A percentile compares a stretch with the other conserved stretches of the same genome.
phyloP scores from a whole-genome alignment of 2,113 vertebrate genomes.

The Tragelaphus imberbis region DNA sequence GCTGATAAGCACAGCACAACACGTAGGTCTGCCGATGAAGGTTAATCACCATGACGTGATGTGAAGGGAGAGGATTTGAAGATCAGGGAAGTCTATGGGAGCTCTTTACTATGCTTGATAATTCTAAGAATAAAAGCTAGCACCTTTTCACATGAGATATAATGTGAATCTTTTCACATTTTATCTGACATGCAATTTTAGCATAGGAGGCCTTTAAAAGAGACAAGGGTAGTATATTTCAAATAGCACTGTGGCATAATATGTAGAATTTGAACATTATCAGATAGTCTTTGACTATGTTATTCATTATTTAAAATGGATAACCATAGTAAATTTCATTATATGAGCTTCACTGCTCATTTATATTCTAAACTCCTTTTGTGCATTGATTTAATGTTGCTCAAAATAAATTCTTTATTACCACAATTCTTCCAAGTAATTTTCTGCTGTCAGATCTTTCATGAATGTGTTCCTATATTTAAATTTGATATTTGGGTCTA shows the following conservation, averaged over 20 bases:
- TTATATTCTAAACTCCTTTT: not conserved
- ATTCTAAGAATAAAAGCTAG: not conserved
- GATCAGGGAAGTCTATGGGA: not conserved
- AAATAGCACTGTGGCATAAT: not conserved
- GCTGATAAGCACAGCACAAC: not conserved
- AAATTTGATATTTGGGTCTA: not conserved
- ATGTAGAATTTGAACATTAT: not conserved
- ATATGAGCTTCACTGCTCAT: not conserved
- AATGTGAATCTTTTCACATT: not conserved
- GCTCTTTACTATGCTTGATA: not conserved
- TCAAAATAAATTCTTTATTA: not conserved
- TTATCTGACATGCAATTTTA: not conserved
- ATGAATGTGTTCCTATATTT: not conserved
- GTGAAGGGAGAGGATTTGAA: not conserved
- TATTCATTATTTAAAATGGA: not conserved
- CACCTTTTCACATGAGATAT: not conserved
- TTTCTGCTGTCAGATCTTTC: not conserved
- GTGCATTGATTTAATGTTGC: not conserved
- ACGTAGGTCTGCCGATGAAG: not conserved
- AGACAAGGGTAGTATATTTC: not conserved
- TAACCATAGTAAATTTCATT: not conserved
- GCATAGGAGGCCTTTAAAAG: not conserved
- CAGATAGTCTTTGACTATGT: not conserved
- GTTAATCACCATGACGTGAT: not conserved
- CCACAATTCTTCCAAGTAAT: not conserved